These are phyloP conservation scores for Porites lobata DNA, from an alignment of 92 coral and sea anemone species.

Conservation along the genomic window DNA sequence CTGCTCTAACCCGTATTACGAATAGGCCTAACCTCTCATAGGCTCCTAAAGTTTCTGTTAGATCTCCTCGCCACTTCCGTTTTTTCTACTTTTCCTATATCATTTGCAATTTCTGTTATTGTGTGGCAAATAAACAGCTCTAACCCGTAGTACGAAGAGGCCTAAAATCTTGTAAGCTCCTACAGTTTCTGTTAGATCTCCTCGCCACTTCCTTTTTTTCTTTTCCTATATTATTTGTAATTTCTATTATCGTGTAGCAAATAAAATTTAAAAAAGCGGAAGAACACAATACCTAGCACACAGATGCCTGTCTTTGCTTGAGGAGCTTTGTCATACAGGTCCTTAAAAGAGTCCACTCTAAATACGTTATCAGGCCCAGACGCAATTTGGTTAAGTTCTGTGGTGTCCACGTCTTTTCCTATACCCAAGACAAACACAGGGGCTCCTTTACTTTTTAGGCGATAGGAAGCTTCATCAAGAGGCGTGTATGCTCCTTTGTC, in stretches of 20 bases:
- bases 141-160: too few species aligned
- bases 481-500: conserved; percentile 14
- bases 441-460: conserved; percentile 39
- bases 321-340: conserved; percentile 33
- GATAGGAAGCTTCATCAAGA: conserved; percentile 14
- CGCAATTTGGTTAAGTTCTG: conserved; percentile 56
- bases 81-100: too few species aligned
- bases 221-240: too few species aligned
- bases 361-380: conserved; percentile 25
- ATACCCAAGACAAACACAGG: conserved; percentile 53
- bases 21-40: too few species aligned
- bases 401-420: conserved; percentile 24
- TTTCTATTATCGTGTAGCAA: background rate
- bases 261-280: background rate
- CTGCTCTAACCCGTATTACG: too few species aligned
- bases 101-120: too few species aligned
- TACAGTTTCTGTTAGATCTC: too few species aligned
- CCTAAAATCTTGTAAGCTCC: too few species aligned
- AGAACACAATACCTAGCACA: conserved; percentile 29
- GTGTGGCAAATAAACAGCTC: background rate
- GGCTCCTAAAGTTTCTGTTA: too few species aligned
- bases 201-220: too few species aligned
- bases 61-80: too few species aligned
- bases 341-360: conserved; percentile 40
- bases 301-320: conserved; percentile 40